phyloP scores from a whole-genome alignment of 1,140 invertebrate genomes.

The Neoseiulus cucumeris region DNA sequence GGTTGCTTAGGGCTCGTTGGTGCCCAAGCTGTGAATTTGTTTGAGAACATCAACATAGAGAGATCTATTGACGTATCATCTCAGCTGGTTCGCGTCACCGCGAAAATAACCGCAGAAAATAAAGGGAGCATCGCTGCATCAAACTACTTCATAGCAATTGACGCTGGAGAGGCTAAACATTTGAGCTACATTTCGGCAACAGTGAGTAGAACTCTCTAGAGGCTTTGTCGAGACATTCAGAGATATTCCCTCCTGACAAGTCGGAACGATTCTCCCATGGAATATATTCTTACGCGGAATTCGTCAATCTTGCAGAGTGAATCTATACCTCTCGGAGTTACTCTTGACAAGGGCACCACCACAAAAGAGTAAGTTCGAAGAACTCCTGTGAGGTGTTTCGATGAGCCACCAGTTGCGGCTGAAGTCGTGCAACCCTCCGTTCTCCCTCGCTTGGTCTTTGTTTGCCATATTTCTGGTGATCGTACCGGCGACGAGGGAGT shows the following conservation, averaged over 20 bases:
- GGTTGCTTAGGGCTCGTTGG: not conserved
- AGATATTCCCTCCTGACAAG: constrained; percentile 19
- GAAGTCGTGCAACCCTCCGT: too few relatives aligned
- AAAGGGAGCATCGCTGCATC: constrained; percentile 43
- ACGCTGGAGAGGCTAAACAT: constrained; percentile 38
- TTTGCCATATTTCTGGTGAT: too few relatives aligned
- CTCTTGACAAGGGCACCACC: not conserved
- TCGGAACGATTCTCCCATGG: too few relatives aligned
- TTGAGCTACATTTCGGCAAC: constrained; percentile 49
- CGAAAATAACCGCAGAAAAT: constrained; percentile 61
- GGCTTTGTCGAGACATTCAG: constrained; percentile 24
- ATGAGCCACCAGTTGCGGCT: not conserved
- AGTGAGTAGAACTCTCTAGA: constrained; percentile 28
- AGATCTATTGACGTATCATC: constrained; percentile 62
- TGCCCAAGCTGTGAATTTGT: not conserved
- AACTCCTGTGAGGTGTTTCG: not conserved
- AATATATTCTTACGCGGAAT: too few relatives aligned
- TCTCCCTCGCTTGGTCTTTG: too few relatives aligned
- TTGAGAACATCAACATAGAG: constrained; percentile 60
- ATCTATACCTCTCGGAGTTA: not conserved
- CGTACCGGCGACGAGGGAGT: too few relatives aligned
- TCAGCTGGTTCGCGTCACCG: constrained; percentile 62
- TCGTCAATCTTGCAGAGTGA: not conserved
- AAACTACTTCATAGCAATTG: constrained; percentile 47
- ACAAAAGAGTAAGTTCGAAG: not conserved